Conservation (phyloP, 1,140 invertebrate species). For the Zaprionus gabonicus region DNA sequence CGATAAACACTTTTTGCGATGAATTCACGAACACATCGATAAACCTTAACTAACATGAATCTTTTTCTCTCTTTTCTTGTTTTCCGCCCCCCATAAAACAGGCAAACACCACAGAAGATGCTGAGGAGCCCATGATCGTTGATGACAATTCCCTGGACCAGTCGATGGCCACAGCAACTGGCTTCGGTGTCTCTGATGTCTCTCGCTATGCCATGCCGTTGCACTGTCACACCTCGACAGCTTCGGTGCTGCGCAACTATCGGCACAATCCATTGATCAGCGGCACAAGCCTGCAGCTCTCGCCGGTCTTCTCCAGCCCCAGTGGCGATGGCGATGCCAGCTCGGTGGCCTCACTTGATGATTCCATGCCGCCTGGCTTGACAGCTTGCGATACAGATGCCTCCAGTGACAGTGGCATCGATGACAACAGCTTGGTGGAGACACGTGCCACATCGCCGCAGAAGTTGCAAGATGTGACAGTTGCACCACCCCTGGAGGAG, state of each 20-base stretch:
- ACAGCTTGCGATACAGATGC: constrained; percentile 70
- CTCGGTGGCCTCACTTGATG: constrained; percentile 63
- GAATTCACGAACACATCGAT: background rate
- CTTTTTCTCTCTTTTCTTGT: constrained; percentile 11
- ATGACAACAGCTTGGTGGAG: constrained; percentile 62
- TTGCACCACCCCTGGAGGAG: constrained; percentile 3
- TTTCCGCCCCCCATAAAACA: background rate
- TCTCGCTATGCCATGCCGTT: constrained; percentile 52
- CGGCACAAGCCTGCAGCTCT: constrained; percentile 71
- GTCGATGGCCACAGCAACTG: background rate
- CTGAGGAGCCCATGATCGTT: constrained; percentile 52
- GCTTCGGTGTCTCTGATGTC: background rate
- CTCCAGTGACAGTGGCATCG: constrained; percentile 77
- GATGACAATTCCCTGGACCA: constrained; percentile 64
- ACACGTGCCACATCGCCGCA: constrained; percentile 34
- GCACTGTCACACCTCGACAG: constrained; percentile 62
- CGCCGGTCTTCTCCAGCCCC: constrained; percentile 55
- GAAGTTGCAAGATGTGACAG: constrained; percentile 29
- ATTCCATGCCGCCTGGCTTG: constrained; percentile 70
- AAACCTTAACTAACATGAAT: constrained; percentile 29
- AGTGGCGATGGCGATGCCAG: constrained; percentile 37
- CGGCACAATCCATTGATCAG: constrained; percentile 79
- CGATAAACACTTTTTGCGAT: background rate
- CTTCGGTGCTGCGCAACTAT: constrained; percentile 68
- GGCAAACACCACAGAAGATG: constrained; percentile 22